These are phyloP conservation scores for Sebastes iracundus DNA, from an alignment of 2,797 vertebrate genomes.

Conservation along the genomic window DNA sequence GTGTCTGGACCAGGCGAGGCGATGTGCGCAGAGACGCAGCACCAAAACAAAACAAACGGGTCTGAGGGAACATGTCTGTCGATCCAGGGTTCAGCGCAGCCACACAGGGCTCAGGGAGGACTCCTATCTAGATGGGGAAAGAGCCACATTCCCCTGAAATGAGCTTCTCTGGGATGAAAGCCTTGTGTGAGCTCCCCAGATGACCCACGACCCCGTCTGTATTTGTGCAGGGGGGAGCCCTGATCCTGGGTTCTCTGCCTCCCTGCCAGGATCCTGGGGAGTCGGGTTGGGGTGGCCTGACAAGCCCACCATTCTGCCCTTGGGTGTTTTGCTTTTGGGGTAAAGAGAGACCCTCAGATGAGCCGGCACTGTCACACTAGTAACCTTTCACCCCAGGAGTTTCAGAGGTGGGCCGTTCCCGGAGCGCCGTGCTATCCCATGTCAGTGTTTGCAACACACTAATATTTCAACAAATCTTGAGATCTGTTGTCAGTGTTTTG, in stretches of 20 bases:
- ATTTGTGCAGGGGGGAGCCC: conserved; percentile 79
- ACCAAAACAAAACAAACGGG: conserved; percentile 77
- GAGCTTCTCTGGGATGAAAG: conserved; percentile 84
- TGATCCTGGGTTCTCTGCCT: conserved; percentile 76
- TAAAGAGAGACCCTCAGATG: conserved; percentile 73
- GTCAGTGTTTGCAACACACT: conserved; percentile 34
- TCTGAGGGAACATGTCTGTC: conserved; percentile 71
- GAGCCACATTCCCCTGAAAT: conserved; percentile 82
- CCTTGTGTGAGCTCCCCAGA: conserved; percentile 74
- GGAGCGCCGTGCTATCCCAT: conserved; percentile 44
- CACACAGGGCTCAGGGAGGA: conserved; percentile 66
- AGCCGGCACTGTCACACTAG: conserved; percentile 77
- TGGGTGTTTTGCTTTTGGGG: conserved; percentile 75
- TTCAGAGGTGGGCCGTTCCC: conserved; percentile 64
- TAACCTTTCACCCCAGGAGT: conserved; percentile 79
- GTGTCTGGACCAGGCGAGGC: conserved; percentile 56
- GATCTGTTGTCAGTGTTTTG: conserved; percentile 42
- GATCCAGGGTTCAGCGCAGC: conserved; percentile 71
- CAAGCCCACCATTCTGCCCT: conserved; percentile 68
- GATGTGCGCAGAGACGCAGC: conserved; percentile 61
- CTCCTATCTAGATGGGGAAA: conserved; percentile 78
- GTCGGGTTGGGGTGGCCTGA: conserved; percentile 73
- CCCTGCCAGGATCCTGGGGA: conserved; percentile 76
- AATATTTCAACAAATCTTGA: conserved; percentile 53
- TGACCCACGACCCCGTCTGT: conserved; percentile 81